Evolutionary conservation across 2,797 vertebrate genomes (phyloP).

Genomic region (Picus viridis): DNA sequence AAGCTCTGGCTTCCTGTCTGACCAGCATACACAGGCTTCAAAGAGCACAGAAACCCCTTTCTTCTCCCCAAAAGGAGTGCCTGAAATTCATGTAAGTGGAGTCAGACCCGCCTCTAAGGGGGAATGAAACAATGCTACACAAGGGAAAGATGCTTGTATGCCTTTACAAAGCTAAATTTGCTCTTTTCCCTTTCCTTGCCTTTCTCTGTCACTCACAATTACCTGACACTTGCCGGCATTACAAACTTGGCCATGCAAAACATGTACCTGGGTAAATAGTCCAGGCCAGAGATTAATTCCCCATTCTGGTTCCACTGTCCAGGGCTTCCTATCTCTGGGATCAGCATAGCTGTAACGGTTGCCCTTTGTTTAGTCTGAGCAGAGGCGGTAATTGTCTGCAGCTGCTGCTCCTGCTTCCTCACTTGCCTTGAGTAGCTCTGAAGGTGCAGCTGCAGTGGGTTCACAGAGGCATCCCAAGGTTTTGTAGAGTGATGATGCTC

Average conservation of each 20-base stretch:
- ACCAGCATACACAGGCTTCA: conserved; percentile 58
- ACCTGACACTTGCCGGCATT: background rate
- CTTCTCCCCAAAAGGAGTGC: conserved; percentile 39
- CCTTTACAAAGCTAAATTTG: background rate
- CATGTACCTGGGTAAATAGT: background rate
- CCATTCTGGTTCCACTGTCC: background rate
- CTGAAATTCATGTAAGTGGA: conserved; percentile 20
- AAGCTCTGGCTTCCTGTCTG: conserved; percentile 69
- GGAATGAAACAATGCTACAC: conserved; percentile 24
- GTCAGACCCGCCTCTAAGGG: conserved; percentile 24
- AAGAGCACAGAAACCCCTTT: conserved; percentile 70
- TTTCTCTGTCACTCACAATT: conserved; percentile 56
- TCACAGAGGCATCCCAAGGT: background rate
- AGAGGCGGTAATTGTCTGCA: conserved; percentile 68
- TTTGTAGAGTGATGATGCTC: background rate
- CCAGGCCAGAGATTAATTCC: background rate
- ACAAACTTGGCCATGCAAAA: rapidly evolving
- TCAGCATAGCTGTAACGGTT: background rate
- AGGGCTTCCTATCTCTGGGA: conserved; percentile 5
- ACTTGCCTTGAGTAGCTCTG: background rate
- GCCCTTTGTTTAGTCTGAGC: conserved; percentile 72
- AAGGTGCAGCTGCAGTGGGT: background rate
- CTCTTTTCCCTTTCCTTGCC: conserved; percentile 18
- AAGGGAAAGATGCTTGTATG: background rate
- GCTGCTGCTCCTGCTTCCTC: conserved; percentile 27